Evolutionary conservation across 1,140 invertebrate genomes (phyloP).

Genomic region (Drosophila funebris): DNA sequence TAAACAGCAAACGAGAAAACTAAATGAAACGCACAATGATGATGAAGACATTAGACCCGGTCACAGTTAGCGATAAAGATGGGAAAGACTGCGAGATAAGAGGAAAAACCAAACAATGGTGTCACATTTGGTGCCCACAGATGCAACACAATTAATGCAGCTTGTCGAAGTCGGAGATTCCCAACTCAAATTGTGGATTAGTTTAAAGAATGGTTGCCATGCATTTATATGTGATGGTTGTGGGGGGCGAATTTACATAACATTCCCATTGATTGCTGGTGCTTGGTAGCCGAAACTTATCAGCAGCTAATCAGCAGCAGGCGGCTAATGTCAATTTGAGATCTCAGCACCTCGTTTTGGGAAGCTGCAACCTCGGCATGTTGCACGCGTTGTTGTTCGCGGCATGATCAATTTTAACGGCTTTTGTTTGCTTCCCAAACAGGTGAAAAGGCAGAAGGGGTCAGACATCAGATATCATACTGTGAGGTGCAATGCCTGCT

Average conservation of each 20-base stretch:
- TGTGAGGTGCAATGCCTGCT: slow-evolving; percentile 41
- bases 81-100: slow-evolving; percentile 31
- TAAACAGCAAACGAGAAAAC: slow-evolving; percentile 15
- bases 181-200: slow-evolving; percentile 32
- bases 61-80: slow-evolving; percentile 31
- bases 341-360: slow-evolving; percentile 76
- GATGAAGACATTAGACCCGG: slow-evolving; percentile 66
- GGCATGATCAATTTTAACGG: slow-evolving; percentile 60
- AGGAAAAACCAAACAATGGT: slow-evolving; percentile 55
- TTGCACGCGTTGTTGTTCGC: background rate
- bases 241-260: slow-evolving; percentile 60
- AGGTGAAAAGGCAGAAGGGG: slow-evolving; percentile 5
- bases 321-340: slow-evolving; percentile 63
- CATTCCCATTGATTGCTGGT: slow-evolving; percentile 64
- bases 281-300: slow-evolving; percentile 64
- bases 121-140: slow-evolving; percentile 66
- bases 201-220: slow-evolving; percentile 8
- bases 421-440: slow-evolving; percentile 56
- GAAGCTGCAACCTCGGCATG: slow-evolving; percentile 28
- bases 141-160: slow-evolving; percentile 37
- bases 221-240: background rate
- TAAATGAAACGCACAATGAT: slow-evolving; percentile 4
- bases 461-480: slow-evolving; percentile 49
- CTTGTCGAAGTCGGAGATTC: background rate
- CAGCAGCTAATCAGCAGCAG: slow-evolving; percentile 77